Percentiles rank a stretch among this genome's conserved stretches.
phyloP scores from a whole-genome alignment of 1,140 invertebrate species.

The Tetramorium parvispinum region DNA sequence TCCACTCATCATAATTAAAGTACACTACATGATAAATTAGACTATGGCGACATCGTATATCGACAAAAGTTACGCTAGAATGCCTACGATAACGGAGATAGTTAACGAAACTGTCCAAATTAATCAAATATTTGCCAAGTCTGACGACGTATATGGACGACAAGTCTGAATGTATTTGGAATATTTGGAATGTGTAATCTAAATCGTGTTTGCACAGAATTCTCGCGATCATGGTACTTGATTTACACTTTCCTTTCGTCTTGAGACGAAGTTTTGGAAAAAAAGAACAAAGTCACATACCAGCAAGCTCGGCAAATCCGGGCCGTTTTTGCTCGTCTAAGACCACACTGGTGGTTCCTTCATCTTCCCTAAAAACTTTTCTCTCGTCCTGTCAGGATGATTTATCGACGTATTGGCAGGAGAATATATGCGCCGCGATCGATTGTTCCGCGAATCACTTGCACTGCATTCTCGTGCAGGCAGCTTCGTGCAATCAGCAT shows the following conservation, averaged over 20 bases:
- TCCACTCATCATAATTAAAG: conserved; percentile 3
- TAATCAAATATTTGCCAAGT: conserved; percentile 21
- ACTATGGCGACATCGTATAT: not conserved
- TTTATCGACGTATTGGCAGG: conserved; percentile 71
- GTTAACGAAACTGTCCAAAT: conserved; percentile 3
- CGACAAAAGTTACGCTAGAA: conserved; percentile 8
- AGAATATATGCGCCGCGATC: conserved; percentile 60
- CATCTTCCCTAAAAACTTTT: conserved; percentile 66
- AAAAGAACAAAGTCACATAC: conserved; percentile 21
- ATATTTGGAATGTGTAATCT: conserved; percentile 18
- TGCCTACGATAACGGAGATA: not conserved
- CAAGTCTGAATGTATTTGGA: not conserved
- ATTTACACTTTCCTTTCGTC: conserved; percentile 16
- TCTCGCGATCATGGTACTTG: not conserved
- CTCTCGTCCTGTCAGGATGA: conserved; percentile 66
- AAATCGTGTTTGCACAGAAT: conserved; percentile 25
- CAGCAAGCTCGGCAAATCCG: conserved; percentile 53
- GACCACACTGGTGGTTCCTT: conserved; percentile 60
- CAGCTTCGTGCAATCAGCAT: conserved; percentile 56
- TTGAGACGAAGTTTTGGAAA: conserved; percentile 32
- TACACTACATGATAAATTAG: not conserved
- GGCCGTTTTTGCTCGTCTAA: conserved; percentile 60
- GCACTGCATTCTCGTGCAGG: conserved; percentile 54
- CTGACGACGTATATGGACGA: not conserved
- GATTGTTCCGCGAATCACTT: conserved; percentile 67